phyloP scores from a whole-genome alignment of 2,888 invertebrate species.

The Pollenia angustigena region DNA sequence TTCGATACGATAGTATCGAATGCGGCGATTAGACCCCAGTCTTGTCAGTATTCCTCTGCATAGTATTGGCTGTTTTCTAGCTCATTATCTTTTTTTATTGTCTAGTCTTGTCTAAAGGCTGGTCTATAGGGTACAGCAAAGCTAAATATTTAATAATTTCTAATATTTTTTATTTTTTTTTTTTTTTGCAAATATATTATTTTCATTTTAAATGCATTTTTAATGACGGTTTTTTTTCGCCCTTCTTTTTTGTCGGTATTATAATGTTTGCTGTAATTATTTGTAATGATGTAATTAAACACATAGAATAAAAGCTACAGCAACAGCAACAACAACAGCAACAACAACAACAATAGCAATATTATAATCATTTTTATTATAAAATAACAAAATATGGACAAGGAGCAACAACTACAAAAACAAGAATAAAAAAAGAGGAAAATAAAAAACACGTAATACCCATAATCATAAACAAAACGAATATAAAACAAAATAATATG shows the following conservation, averaged over 20 bases:
- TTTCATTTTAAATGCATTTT: slow-evolving; percentile 38
- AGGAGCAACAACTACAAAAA: background rate
- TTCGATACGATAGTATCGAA: too few relatives aligned
- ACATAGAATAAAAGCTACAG: slow-evolving; percentile 6
- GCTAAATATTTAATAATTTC: background rate
- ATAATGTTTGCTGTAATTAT: slow-evolving; percentile 55
- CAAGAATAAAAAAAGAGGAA: background rate
- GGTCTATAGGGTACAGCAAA: background rate
- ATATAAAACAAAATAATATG: slow-evolving; percentile 17
- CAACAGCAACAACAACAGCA: background rate
- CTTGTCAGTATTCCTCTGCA: too few relatives aligned
- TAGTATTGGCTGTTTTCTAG: too few relatives aligned
- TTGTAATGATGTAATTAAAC: slow-evolving; percentile 69
- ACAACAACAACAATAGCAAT: background rate
- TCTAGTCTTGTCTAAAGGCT: too few relatives aligned
- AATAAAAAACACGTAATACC: slow-evolving; percentile 35
- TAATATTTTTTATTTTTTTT: background rate
- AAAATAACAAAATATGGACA: slow-evolving; percentile 42
- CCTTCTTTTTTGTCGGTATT: background rate
- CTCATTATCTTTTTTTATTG: too few relatives aligned
- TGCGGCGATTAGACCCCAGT: too few relatives aligned
- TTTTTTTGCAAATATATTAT: background rate
- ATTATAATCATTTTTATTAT: slow-evolving; percentile 15
- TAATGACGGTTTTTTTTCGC: slow-evolving; percentile 19
- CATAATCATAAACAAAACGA: slow-evolving; percentile 55